Evolutionary conservation across 92 coral and sea anemone species (phyloP).

Genomic region (Blastomussa wellsi): DNA sequence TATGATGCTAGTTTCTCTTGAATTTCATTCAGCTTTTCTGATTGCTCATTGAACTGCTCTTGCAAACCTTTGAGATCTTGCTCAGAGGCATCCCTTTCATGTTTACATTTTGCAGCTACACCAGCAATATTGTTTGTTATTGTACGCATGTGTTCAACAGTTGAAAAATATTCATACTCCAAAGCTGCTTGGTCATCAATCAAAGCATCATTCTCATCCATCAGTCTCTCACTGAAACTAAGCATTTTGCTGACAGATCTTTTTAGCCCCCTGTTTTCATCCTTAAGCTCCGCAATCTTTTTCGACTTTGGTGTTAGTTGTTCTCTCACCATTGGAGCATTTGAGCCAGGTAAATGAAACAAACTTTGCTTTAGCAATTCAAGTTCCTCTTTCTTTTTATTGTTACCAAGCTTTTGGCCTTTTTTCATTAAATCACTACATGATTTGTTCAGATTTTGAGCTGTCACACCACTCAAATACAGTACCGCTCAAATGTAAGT

Average conservation of each 20-base stretch:
- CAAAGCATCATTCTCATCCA: constrained; percentile 45
- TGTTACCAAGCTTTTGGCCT: too few species aligned
- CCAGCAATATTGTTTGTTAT: constrained; percentile 46
- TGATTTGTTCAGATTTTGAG: constrained; percentile 43
- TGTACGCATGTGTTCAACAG: constrained; percentile 51
- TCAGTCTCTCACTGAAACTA: constrained; percentile 45
- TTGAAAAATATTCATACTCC: constrained; percentile 53
- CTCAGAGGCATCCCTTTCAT: constrained; percentile 46
- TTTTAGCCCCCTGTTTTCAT: constrained; percentile 50
- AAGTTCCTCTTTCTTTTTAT: constrained; percentile 45
- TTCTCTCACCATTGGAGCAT: constrained; percentile 52
- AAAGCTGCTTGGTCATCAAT: constrained; percentile 50
- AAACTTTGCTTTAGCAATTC: constrained; percentile 44
- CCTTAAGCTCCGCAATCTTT: constrained; percentile 49
- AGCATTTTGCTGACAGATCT: constrained; percentile 52
- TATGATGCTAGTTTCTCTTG: constrained; percentile 43
- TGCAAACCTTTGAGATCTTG: constrained; percentile 37
- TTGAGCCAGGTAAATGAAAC: constrained; percentile 55
- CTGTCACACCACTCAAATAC: constrained; percentile 32
- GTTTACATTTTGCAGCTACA: constrained; percentile 39
- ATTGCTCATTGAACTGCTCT: constrained; percentile 35
- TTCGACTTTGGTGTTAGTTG: constrained; percentile 47
- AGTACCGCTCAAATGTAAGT: too few species aligned
- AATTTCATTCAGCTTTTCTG: constrained; percentile 43
- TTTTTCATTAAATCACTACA: too few species aligned